Conservation (phyloP, 2,888 invertebrate genomes). For the Hetaerina titia region DNA sequence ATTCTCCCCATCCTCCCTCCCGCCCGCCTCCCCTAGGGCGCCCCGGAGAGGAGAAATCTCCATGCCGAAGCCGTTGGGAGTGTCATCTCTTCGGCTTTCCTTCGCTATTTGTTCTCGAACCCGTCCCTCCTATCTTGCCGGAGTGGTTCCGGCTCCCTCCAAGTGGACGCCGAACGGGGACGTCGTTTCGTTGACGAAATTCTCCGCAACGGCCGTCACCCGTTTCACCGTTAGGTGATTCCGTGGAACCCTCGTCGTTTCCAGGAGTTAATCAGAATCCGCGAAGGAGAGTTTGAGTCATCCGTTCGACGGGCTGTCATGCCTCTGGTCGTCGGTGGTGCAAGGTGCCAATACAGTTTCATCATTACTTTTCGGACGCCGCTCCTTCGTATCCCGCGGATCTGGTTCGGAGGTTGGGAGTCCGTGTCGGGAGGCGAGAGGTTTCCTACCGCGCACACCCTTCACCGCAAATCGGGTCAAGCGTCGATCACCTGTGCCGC, state of each 20-base stretch:
- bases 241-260: too few relatives aligned
- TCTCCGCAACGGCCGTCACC: too few relatives aligned
- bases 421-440: neutral
- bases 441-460: neutral
- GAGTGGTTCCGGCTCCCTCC: neutral
- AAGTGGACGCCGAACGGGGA: neutral
- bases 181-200: too few relatives aligned
- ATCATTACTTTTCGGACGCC: neutral
- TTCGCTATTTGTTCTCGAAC: slow-evolving; percentile 2
- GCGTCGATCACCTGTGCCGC: neutral
- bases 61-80: neutral
- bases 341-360: neutral
- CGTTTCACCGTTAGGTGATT: too few relatives aligned
- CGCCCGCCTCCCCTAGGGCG: neutral
- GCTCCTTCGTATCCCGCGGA: too few relatives aligned
- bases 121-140: neutral
- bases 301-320: neutral
- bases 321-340: neutral
- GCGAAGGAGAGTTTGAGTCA: neutral
- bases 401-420: neutral
- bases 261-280: too few relatives aligned
- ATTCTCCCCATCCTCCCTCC: neutral
- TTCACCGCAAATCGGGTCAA: neutral
- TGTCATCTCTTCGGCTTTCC: neutral
- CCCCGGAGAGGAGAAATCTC: neutral